Percentiles rank a stretch among this genome's conserved stretches.
phyloP scores from a whole-genome alignment of 2,797 vertebrate genomes.

The Erithacus rubecula region DNA sequence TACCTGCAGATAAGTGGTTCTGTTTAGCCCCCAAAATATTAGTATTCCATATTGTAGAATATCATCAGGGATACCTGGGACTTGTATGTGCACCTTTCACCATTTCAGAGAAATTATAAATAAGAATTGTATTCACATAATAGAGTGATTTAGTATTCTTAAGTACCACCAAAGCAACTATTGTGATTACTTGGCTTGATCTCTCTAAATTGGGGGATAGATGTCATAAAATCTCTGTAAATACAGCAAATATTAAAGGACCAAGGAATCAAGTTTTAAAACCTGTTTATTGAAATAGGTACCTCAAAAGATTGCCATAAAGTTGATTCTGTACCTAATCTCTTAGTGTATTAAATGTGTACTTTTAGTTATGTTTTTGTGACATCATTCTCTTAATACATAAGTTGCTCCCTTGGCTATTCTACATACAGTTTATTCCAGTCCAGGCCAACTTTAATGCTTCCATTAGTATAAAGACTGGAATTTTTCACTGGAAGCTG shows the following conservation, averaged over 20 bases:
- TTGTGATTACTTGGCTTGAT: background rate
- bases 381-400: background rate
- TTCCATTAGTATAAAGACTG: background rate
- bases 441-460: fast-evolving
- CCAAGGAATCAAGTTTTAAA: background rate
- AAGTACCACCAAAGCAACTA: background rate
- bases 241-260: background rate
- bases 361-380: background rate
- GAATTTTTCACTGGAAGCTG: background rate
- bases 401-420: fast-evolving
- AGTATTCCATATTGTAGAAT: background rate
- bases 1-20: background rate
- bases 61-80: background rate
- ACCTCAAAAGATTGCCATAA: background rate
- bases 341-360: background rate
- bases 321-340: background rate
- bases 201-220: background rate
- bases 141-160: background rate
- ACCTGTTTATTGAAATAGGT: background rate
- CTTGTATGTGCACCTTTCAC: background rate
- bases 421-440: background rate
- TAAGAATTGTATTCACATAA: background rate
- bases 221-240: background rate
- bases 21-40: background rate
- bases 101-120: background rate